Evolutionary conservation across 35 echinoderm and acorn worm species (phyloP).

Genomic region (Heliocidaris erythrogramma): DNA sequence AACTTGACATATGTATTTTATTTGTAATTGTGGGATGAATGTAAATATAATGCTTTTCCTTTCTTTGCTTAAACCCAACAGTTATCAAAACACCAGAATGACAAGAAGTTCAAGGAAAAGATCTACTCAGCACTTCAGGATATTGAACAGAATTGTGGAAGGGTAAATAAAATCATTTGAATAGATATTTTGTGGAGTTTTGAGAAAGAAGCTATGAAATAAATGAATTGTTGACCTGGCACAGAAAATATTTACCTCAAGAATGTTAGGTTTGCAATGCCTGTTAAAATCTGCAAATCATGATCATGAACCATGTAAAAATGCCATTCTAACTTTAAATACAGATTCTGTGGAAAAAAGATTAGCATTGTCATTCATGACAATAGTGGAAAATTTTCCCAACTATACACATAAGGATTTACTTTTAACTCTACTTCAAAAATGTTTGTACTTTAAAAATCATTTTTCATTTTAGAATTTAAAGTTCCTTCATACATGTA

Average conservation of each 20-base stretch:
- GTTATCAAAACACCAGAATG: conserved; percentile 78
- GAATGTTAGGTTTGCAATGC: not conserved
- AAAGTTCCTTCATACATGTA: no score
- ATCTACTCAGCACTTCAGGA: conserved; percentile 70
- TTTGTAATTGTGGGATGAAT: not conserved
- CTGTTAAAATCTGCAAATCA: not conserved
- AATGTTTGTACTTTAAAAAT: no score
- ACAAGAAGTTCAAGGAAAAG: conserved; percentile 83
- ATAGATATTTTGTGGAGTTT: not conserved
- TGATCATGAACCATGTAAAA: not conserved
- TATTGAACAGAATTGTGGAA: conserved; percentile 85
- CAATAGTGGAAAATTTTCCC: no score
- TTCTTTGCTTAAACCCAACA: not conserved
- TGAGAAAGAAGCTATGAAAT: not conserved
- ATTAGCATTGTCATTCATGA: no score
- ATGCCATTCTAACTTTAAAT: not conserved
- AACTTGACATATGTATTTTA: not conserved
- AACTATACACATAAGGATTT: no score
- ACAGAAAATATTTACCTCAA: not conserved
- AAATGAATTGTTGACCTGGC: not conserved
- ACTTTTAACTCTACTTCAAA: no score
- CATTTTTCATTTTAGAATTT: no score
- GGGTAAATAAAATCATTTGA: conserved; percentile 52
- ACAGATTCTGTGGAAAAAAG: not conserved
- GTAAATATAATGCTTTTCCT: not conserved